Evolutionary conservation across 2,888 invertebrate genomes (phyloP), one percentile per base, ranked within the genome.

Genomic region (Oligia fasciuncula): DNA sequence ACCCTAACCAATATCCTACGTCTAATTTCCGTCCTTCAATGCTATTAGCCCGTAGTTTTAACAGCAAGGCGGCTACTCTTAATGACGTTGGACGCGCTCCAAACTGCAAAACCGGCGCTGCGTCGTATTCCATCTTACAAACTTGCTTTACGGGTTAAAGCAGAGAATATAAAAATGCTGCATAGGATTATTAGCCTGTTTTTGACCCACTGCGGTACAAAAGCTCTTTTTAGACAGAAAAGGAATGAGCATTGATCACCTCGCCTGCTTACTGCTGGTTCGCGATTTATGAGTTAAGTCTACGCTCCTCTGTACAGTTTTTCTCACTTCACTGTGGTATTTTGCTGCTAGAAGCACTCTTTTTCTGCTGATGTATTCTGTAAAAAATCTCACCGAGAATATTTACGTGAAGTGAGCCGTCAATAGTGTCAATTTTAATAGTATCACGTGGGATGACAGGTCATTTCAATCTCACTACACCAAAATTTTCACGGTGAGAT

Each of bases 91-190:
- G 80, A 68, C 14, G 11, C 46, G 9, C 40, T 82, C 80, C 80
- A 80, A 80, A 68, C 82, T 81, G n/a, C 82, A 62, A 75, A 29
- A 14, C 13, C n/a, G 46, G 35, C 9, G 63, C 43, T 82, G 82
- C 76, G 75, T 46, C 35, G 60, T 62, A 40, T 81, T 75, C 43
- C 54, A 19, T 35, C 81, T 23, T 60, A 60, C n/a, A 60, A 23
- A 75, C 51, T 63, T 81, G 74, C 49, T 60, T 49, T 65, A 57
- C 23, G 23, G n/a, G 4, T n/a, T 79, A 9, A n/a, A 23, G 23
- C 11, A 6, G 40, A n/a, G 54, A 9, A 54, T 40, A 54, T 46
- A 49, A 35, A 78, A 54, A 66, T 75, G 35, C 66, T 57, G 40
- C 29, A n/a, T 23, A 4, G 60, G 40, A 14, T 35, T 9, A 46